Percentiles rank a stretch among this genome's conserved stretches.
Evolutionary conservation across 1,140 invertebrate species (phyloP).

Genomic region (Latrodectus geometricus): DNA sequence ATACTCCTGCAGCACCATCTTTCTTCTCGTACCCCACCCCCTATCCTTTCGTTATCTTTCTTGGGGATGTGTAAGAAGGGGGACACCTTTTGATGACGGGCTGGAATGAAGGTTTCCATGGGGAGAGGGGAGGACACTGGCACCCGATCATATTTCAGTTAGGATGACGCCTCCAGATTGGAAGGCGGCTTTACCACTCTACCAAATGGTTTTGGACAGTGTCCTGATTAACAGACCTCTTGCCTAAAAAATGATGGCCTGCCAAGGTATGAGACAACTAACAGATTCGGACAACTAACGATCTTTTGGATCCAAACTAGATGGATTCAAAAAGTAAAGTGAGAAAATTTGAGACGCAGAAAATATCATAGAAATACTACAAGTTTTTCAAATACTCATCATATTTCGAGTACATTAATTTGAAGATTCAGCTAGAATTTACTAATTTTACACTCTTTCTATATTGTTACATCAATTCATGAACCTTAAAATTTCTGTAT

Average conservation of each 20-base stretch:
- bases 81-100: slow-evolving; percentile 39
- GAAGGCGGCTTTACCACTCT: slow-evolving; percentile 53
- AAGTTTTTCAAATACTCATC: too few relatives aligned
- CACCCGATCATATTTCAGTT: slow-evolving; percentile 61
- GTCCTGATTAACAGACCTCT: slow-evolving; percentile 49
- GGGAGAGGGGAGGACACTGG: background rate
- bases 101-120: background rate
- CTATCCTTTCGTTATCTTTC: slow-evolving; percentile 47
- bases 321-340: background rate
- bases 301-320: background rate
- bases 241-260: slow-evolving; percentile 59
- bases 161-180: slow-evolving; percentile 60
- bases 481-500: too few relatives aligned
- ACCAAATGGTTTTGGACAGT: slow-evolving; percentile 52
- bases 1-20: slow-evolving; percentile 14
- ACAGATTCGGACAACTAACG: background rate
- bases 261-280: slow-evolving; percentile 24
- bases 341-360: background rate
- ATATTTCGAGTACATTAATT: too few relatives aligned
- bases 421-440: too few relatives aligned
- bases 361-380: background rate
- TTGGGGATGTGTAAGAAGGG: slow-evolving; percentile 11
- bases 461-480: too few relatives aligned
- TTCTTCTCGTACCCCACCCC: background rate
- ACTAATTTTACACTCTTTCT: too few relatives aligned